phyloP scores from a whole-genome alignment of 2,888 invertebrate genomes.

The Palloptera scutellata region DNA sequence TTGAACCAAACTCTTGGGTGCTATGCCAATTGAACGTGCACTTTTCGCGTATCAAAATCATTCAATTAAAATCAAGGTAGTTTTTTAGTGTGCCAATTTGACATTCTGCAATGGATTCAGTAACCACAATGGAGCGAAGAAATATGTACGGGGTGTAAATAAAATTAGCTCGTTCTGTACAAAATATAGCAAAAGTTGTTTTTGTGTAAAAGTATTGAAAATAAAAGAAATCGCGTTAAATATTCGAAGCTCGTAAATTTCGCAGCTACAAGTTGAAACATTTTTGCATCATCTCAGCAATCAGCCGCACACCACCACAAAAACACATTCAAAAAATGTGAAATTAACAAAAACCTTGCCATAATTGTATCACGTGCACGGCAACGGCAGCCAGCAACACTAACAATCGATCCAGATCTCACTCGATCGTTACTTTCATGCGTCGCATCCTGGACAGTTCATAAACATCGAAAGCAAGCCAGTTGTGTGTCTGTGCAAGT shows the following conservation, averaged over 20 bases:
- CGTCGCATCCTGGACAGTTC: constrained; percentile 47
- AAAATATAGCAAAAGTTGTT: constrained; percentile 8
- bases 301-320: neutral
- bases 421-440: constrained; percentile 26
- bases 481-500: constrained; percentile 23
- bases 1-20: too few relatives aligned
- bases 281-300: neutral
- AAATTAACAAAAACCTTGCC: constrained; percentile 53
- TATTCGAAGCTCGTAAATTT: constrained; percentile 51
- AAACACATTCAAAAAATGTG: constrained; percentile 45
- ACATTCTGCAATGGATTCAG: too few relatives aligned
- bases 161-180: neutral
- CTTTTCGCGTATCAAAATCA: too few relatives aligned
- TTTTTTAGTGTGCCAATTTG: too few relatives aligned
- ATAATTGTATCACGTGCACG: constrained; percentile 62
- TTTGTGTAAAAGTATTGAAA: constrained; percentile 24
- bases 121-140: too few relatives aligned
- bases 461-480: constrained; percentile 52
- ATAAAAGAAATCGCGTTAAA: constrained; percentile 44
- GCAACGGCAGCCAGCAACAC: constrained; percentile 8
- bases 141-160: too few relatives aligned
- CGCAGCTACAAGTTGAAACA: constrained; percentile 43
- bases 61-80: too few relatives aligned
- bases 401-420: constrained; percentile 26
- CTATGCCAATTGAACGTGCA: too few relatives aligned